Conservation (phyloP, 2,113 vertebrate genomes). For the Lota lota region DNA sequence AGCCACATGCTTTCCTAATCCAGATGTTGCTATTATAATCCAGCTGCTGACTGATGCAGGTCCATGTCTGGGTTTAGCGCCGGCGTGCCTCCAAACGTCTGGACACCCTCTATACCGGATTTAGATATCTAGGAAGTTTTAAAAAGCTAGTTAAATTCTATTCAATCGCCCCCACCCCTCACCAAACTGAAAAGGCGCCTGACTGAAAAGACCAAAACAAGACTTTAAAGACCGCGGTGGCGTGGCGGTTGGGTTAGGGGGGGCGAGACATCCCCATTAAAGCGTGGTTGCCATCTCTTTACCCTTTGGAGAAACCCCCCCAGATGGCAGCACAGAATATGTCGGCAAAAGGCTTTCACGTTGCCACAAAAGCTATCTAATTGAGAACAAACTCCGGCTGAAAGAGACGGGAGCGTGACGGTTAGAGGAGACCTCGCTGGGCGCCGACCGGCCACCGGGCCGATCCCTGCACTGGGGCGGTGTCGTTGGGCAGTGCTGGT, state of each 20-base stretch:
- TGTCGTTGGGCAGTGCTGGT: too few relatives aligned
- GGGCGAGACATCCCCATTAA: constrained; percentile 58
- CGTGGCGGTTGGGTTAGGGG: neutral
- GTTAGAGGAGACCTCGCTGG: constrained; percentile 43
- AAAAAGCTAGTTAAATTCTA: constrained; percentile 51
- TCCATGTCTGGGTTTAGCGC: constrained; percentile 4
- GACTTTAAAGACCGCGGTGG: constrained; percentile 38
- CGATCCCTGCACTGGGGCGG: constrained; percentile 13
- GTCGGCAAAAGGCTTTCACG: constrained; percentile 64
- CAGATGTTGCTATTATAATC: neutral
- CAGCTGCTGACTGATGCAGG: neutral
- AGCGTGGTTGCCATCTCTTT: constrained; percentile 47
- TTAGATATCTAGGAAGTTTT: constrained; percentile 50
- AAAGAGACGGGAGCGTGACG: constrained; percentile 69
- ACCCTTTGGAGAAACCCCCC: constrained; percentile 46
- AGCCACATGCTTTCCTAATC: too few relatives aligned
- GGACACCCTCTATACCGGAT: constrained; percentile 24
- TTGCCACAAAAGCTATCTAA: constrained; percentile 71
- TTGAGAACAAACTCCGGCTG: constrained; percentile 79
- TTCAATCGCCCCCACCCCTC: constrained; percentile 24
- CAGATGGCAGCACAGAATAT: constrained; percentile 57
- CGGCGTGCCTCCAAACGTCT: constrained; percentile 6
- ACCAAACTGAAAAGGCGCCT: constrained; percentile 13
- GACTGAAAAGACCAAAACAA: constrained; percentile 42
- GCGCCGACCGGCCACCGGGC: constrained; percentile 34